Conservation (phyloP, 1,140 invertebrate species). For the Arion vulgaris region DNA sequence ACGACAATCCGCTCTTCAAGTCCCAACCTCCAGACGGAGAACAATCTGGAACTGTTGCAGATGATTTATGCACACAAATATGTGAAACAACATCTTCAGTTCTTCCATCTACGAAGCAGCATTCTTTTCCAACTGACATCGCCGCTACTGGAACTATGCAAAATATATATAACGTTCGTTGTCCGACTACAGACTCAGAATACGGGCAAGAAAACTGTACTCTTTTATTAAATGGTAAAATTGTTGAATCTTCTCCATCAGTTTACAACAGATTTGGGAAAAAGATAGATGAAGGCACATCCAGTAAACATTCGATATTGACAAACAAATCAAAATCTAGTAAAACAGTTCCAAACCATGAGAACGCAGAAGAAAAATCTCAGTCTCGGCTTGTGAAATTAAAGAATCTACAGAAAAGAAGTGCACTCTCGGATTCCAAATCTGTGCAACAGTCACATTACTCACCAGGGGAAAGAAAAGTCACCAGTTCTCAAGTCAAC, state of each 20-base stretch:
- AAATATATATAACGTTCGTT: background rate
- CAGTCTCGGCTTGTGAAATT: conserved; percentile 15
- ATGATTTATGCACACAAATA: background rate
- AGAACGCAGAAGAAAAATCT: conserved; percentile 1
- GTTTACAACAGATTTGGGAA: background rate
- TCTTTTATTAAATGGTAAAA: background rate
- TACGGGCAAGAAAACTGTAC: no score
- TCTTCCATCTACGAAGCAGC: background rate
- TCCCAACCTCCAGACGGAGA: background rate
- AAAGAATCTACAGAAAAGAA: conserved; percentile 16
- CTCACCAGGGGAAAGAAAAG: background rate
- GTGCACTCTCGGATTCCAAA: background rate
- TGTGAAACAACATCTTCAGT: conserved; percentile 16
- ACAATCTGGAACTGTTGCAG: background rate
- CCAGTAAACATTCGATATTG: background rate
- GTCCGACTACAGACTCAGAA: background rate
- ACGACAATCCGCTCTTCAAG: conserved; percentile 37
- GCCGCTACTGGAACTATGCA: background rate
- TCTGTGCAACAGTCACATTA: background rate
- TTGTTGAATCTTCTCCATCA: background rate
- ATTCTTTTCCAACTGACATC: background rate
- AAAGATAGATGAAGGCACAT: background rate
- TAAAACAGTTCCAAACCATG: background rate
- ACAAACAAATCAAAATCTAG: background rate
- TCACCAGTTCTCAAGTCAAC: background rate